Evolutionary conservation across 2,113 vertebrate species (phyloP).

Genomic region (Genyomyrus donnyi): DNA sequence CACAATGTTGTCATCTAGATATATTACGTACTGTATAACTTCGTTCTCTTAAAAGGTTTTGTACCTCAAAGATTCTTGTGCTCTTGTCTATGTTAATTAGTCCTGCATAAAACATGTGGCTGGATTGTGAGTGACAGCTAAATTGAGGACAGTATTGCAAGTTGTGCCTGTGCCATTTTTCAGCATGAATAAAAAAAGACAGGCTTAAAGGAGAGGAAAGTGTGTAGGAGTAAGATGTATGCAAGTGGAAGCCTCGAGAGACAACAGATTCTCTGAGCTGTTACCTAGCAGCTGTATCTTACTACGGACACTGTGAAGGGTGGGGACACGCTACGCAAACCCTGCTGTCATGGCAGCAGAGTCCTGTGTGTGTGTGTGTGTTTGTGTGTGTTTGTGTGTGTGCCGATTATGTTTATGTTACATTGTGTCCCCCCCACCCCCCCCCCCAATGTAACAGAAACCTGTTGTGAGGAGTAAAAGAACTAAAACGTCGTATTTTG

Average conservation of each 20-base stretch:
- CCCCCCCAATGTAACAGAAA: no score
- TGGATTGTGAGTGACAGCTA: constrained; percentile 47
- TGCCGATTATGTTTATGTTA: neutral
- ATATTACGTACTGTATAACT: neutral
- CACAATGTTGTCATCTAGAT: no score
- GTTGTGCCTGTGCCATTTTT: constrained; percentile 28
- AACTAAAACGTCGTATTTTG: no score
- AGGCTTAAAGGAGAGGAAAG: neutral
- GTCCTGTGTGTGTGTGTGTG: neutral
- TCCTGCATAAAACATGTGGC: neutral
- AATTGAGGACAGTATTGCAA: constrained; percentile 45
- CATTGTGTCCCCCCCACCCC: no score
- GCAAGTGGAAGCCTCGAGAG: neutral
- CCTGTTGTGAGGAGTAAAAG: no score
- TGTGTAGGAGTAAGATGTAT: neutral
- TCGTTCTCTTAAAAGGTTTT: neutral
- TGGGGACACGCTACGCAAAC: neutral
- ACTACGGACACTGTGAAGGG: neutral
- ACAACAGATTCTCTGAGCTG: neutral
- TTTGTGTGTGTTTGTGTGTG: no score
- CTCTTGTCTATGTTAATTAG: constrained; percentile 18
- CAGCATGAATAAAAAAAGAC: constrained; percentile 7
- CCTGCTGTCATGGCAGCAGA: neutral
- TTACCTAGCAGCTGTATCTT: constrained; percentile 1
- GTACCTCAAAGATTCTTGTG: constrained; percentile 26